phyloP scores from a whole-genome alignment of 2,113 vertebrate genomes.

The Hydropotes inermis region DNA sequence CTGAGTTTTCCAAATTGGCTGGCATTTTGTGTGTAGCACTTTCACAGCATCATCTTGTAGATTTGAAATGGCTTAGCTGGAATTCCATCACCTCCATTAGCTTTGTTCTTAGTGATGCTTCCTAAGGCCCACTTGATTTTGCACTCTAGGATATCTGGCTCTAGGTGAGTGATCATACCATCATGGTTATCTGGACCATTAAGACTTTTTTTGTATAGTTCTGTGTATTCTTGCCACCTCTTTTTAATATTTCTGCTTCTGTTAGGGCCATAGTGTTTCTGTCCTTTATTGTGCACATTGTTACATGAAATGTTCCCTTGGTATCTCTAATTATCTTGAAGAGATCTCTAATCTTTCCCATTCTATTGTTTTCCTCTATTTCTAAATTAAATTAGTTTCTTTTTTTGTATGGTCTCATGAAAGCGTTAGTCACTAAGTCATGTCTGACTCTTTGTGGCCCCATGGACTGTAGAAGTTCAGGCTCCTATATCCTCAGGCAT shows the following conservation, averaged over 20 bases:
- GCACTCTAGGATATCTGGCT: neutral
- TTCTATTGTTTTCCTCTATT: neutral
- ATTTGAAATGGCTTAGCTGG: neutral
- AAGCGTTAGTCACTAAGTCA: neutral
- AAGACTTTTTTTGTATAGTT: neutral
- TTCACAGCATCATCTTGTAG: neutral
- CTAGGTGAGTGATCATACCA: neutral
- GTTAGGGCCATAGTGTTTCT: neutral
- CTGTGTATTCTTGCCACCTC: neutral
- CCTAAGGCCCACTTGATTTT: neutral
- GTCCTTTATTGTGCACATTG: neutral
- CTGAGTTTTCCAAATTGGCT: neutral
- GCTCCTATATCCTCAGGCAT: neutral
- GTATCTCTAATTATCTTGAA: neutral
- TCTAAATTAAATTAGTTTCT: neutral
- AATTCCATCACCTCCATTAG: neutral
- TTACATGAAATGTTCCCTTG: neutral
- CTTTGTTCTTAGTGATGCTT: neutral
- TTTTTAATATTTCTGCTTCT: neutral
- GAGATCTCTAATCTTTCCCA: neutral
- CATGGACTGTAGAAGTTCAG: neutral
- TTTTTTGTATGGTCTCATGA: neutral
- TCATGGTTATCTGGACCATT: neutral
- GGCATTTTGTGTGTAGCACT: neutral
- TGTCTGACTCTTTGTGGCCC: neutral